Conservation (phyloP, 2,888 invertebrate genomes). For the Lasioglossum lativentre region DNA sequence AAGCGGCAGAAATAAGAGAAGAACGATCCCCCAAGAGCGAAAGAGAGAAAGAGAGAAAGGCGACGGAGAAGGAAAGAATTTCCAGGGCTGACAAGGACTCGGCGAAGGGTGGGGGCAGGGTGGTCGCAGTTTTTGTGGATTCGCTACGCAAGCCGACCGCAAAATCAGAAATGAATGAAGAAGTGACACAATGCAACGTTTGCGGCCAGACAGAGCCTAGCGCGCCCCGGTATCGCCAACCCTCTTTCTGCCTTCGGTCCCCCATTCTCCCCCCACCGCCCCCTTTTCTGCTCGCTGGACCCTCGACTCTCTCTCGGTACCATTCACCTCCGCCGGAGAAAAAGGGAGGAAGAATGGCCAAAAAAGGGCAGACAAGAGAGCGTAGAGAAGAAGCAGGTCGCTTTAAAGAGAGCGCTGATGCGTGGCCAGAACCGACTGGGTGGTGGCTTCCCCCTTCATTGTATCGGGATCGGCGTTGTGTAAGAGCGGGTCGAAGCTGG, state of each 20-base stretch:
- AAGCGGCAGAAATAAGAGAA: constrained; percentile 23
- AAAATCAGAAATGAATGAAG: constrained; percentile 84
- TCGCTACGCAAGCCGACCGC: constrained; percentile 84
- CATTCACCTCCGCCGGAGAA: constrained; percentile 74
- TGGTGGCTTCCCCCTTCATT: constrained; percentile 73
- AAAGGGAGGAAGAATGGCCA: constrained; percentile 55
- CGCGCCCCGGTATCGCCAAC: constrained; percentile 64
- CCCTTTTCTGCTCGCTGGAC: constrained; percentile 44
- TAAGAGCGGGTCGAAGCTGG: constrained; percentile 64
- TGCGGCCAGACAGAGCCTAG: constrained; percentile 60
- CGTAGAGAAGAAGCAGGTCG: constrained; percentile 79
- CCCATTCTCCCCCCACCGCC: constrained; percentile 14
- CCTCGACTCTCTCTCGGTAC: constrained; percentile 70
- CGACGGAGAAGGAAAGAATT: constrained; percentile 26
- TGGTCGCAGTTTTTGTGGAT: constrained; percentile 71
- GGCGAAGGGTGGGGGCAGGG: constrained; percentile 28
- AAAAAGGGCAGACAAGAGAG: constrained; percentile 64
- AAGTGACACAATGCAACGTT: constrained; percentile 82
- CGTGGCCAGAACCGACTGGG: constrained; percentile 74
- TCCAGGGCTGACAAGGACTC: constrained; percentile 15
- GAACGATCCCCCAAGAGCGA: not conserved
- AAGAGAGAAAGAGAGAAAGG: not conserved
- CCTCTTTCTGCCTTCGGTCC: constrained; percentile 54
- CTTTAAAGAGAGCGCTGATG: constrained; percentile 83
- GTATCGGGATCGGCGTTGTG: constrained; percentile 68